Base-by-base conservation (phyloP, 1,140 invertebrate genomes). In the Drosophila albomicans region DNA sequence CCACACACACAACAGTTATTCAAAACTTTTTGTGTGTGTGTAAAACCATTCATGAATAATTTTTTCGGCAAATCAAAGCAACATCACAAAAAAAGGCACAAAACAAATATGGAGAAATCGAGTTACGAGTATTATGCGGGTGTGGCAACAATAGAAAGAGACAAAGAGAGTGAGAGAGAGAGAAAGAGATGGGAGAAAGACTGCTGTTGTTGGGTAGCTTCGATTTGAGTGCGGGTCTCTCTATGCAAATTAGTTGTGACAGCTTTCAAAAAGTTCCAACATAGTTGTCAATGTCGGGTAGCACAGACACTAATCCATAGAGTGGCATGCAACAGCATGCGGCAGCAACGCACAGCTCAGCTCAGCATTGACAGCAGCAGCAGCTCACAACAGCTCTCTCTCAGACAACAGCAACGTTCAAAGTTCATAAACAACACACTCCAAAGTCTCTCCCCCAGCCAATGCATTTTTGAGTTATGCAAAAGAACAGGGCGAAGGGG, bases 211-310 rank as follows among this genome's bases (percentile, higher is more conserved):
- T 11, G 25, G 35, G 35, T 28, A 28, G 25, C 30, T 4, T 56
- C 51, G 51, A 30, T 28, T 51, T 48, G 48, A 43, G 35, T 61
- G 66, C 38, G 48, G 5, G 51, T 25, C 20, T 25, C 35, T 54
- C 51, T 86, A 88, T 88, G 85, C 85, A 88, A 88, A 88, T 88
- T 89, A 88, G 85, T 88, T 88, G 85, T 89, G 85, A 89, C 85
- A 88, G 85, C 85, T 88, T 81, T 88, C 86, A 79, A 81, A 88
- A 89, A 88, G 81, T 78, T 76, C 80, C 75, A 82, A 79, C 82
- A 82, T 75, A 89, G 84, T 84, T 88, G 84, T 89, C 81, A 75
- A 84, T 84, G 63, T 41, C 7, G 62, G 46, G 43, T 15, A 4
- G 6, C 35, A 25, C 20, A 32, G 30, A 16, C 15, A 59, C 67